Conservation (phyloP, 2,797 vertebrate genomes). For the Arnoldichthys spilopterus region DNA sequence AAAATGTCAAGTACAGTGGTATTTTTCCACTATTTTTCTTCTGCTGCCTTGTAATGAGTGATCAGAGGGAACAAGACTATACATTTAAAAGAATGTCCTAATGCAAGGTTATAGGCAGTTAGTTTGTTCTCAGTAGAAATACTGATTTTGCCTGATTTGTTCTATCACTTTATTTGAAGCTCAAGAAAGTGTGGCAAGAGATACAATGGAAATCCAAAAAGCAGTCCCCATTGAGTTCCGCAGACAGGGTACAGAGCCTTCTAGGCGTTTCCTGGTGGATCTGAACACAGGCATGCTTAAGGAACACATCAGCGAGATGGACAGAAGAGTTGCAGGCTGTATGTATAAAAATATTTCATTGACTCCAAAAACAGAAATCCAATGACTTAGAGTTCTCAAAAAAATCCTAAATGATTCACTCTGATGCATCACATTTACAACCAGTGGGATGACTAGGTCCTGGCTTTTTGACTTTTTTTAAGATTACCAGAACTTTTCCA, state of each 20-base stretch:
- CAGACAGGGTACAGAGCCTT: slow-evolving; percentile 64
- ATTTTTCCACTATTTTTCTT: not conserved
- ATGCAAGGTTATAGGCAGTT: not conserved
- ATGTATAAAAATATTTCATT: not conserved
- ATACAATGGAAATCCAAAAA: not conserved
- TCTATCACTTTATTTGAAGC: not conserved
- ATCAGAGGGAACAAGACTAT: not conserved
- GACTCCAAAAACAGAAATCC: no score
- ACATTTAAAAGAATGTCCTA: no score
- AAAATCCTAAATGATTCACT: not conserved
- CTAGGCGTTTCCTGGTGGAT: slow-evolving; percentile 64
- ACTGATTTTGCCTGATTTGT: not conserved
- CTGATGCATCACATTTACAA: no score
- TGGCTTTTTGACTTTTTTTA: no score
- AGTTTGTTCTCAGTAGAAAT: not conserved
- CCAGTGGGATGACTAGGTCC: no score
- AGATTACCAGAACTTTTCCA: no score
- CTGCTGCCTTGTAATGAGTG: not conserved
- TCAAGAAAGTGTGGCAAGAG: not conserved
- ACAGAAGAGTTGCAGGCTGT: slow-evolving; percentile 41
- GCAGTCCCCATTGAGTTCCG: slow-evolving; percentile 25
- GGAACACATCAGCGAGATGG: slow-evolving; percentile 64
- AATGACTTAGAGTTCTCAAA: not conserved
- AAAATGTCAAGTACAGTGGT: not conserved
- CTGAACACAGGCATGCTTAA: slow-evolving; percentile 61